Evolutionary conservation across 2,888 invertebrate genomes (phyloP).

Genomic region (Cacoxenus indagator): DNA sequence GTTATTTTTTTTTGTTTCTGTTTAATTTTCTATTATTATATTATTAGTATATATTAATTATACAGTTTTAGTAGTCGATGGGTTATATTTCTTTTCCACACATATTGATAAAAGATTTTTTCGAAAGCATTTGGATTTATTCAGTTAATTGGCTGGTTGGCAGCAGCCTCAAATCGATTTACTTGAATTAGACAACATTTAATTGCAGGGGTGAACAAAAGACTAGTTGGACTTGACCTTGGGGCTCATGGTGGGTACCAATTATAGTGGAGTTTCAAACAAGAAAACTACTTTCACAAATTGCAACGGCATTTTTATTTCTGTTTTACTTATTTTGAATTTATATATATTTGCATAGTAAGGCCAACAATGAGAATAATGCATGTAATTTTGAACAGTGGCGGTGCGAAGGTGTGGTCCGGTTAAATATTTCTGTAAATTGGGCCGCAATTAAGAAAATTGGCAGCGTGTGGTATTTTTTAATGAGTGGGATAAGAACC

Average conservation of each 20-base stretch:
- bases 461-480: too few species aligned
- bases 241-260: constrained; percentile 32
- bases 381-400: constrained; percentile 10
- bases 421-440: constrained; percentile 26
- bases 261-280: constrained; percentile 45
- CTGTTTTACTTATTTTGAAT: constrained; percentile 35
- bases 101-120: too few species aligned
- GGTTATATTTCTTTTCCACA: background rate
- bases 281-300: constrained; percentile 64
- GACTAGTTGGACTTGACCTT: constrained; percentile 63
- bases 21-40: too few species aligned
- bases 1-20: too few species aligned
- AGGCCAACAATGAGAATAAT: constrained; percentile 29
- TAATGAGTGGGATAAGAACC: too few species aligned
- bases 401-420: constrained; percentile 4
- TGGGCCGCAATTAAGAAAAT: constrained; percentile 26
- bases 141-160: too few species aligned
- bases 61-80: too few species aligned
- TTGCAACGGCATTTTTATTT: constrained; percentile 27
- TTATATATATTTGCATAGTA: constrained; percentile 33
- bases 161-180: too few species aligned
- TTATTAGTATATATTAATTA: too few species aligned
- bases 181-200: too few species aligned
- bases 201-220: too few species aligned
- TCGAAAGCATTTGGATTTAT: too few species aligned